Evolutionary conservation across 1,140 invertebrate genomes (phyloP), one percentile per base, ranked within the genome.

Genomic region (Drusus annulatus): DNA sequence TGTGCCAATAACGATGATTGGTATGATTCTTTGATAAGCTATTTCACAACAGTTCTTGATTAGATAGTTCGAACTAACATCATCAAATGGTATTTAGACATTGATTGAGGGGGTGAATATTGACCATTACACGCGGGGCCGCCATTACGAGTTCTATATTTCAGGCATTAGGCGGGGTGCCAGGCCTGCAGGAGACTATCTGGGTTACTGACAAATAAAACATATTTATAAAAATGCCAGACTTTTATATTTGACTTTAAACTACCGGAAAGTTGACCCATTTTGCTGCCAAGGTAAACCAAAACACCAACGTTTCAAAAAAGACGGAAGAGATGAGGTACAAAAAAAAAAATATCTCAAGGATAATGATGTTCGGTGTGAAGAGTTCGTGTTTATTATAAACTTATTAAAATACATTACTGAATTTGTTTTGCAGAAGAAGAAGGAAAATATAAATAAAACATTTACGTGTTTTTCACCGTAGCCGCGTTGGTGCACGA

Each of bases 121-220:
- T 56, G 54, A 56, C 54, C 54, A 56, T 17, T 7, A 56, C 54
- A 56, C 54, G 54, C 36, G 36, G 54, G 54, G 54, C n/a, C 19
- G 54, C 54, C 54, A 56, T 56, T 56, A 56, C n/a, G n/a, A 21
- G 19, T 6, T 56, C 54, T n/a, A 56, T 65, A 65, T 16, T 65
- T 65, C 62, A 5, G 62, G 62, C 23, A 65, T 31, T 65, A 65
- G 45, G 68, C 68, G 0, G 8, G 36, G n/a, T 71, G 68, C 68
- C 68, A 31, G 19, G n/a, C 19, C 68, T 50, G 68, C 68, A 71
- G 36, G 68, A 51, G 17, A n/a, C 45, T 50, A 71, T 71, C 68
- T 52, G 45, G 45, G 68, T 71, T 71, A 71, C 17, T 17, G 36
- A 21, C 36, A 4, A 51, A 71, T 71, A 71, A 71, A 69, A 69